A percentile compares a stretch with the other conserved stretches of the same genome.
Evolutionary conservation across 1,140 invertebrate species (phyloP).

Genomic region (Paraescarpia echinospica): DNA sequence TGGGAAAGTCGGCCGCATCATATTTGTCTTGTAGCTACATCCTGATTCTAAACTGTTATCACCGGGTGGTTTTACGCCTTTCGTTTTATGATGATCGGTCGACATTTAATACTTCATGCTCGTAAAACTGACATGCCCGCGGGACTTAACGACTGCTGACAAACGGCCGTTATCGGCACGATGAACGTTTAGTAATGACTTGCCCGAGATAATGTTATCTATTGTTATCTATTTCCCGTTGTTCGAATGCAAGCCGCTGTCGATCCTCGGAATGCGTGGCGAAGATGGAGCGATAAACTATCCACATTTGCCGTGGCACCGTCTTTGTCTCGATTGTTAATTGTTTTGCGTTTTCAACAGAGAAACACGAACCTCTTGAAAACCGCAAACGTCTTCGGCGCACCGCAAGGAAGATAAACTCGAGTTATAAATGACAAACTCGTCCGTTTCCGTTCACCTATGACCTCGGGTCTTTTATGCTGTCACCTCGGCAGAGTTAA

Average conservation of each 20-base stretch:
- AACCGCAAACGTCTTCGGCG: background rate
- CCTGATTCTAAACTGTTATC: background rate
- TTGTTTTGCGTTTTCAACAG: background rate
- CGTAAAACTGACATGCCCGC: background rate
- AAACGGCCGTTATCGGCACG: background rate
- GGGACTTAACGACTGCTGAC: background rate
- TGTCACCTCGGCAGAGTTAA: background rate
- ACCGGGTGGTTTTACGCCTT: background rate
- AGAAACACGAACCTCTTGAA: background rate
- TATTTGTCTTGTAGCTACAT: background rate
- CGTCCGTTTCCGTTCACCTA: background rate
- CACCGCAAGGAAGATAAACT: background rate
- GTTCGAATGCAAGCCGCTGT: background rate
- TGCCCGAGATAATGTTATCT: background rate
- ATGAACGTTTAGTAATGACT: constrained; percentile 6
- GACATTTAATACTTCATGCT: background rate
- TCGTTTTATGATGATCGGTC: background rate
- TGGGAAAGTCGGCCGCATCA: background rate
- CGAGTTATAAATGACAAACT: background rate
- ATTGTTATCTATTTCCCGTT: background rate
- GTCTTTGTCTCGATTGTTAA: background rate
- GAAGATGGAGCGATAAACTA: background rate
- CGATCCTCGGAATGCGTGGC: background rate
- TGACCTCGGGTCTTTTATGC: background rate
- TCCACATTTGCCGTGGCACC: background rate